These are phyloP conservation scores for Sylvia atricapilla DNA, from an alignment of 2,113 vertebrate genomes.

Conservation along the genomic window DNA sequence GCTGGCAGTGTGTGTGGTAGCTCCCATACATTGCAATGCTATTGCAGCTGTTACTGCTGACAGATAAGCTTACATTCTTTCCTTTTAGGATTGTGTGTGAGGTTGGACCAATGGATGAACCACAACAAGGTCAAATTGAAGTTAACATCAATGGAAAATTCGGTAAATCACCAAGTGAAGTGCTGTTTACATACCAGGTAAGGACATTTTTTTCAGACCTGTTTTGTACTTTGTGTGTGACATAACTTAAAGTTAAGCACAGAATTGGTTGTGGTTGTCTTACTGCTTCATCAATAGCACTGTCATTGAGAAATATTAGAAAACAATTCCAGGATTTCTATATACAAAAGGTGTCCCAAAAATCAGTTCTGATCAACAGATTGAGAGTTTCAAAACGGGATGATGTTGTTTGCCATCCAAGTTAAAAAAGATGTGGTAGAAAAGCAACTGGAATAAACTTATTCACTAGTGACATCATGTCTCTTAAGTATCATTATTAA, in stretches of 20 bases:
- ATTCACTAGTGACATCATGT: neutral
- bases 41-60: neutral
- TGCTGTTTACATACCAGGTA: conserved; percentile 78
- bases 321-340: neutral
- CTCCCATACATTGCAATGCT: neutral
- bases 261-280: neutral
- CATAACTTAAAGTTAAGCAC: neutral
- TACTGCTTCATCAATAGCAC: neutral
- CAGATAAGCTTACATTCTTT: conserved; percentile 17
- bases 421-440: neutral
- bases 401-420: neutral
- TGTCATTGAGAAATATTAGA: neutral
- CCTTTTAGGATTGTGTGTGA: conserved; percentile 74
- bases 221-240: neutral
- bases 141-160: conserved; percentile 71
- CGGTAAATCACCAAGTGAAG: conserved; percentile 62
- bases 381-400: neutral
- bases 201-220: neutral
- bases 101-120: conserved; percentile 6
- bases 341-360: neutral
- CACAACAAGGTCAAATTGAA: conserved; percentile 50
- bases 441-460: neutral
- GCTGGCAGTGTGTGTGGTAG: neutral
- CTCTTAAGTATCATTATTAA: neutral
- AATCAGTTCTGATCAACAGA: neutral